Percentiles rank a stretch among this genome's conserved stretches.
Evolutionary conservation across 1,140 invertebrate genomes (phyloP).

Genomic region (Scaptomyza hsui): DNA sequence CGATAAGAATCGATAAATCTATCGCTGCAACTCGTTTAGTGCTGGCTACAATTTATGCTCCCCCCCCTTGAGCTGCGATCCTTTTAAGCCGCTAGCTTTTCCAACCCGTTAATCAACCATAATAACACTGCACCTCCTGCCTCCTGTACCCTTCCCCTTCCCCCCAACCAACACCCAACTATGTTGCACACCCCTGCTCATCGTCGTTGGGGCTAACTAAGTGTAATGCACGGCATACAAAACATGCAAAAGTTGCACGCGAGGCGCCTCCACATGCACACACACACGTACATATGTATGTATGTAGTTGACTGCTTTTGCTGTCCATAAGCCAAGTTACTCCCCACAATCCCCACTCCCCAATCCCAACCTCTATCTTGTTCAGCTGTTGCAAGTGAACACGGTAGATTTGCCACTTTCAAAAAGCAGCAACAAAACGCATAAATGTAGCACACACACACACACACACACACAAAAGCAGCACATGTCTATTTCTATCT

Average conservation of each 20-base stretch:
- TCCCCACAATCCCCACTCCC: background rate
- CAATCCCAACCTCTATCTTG: background rate
- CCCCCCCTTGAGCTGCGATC: conserved; percentile 15
- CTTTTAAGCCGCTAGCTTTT: conserved; percentile 31
- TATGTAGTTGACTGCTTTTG: background rate
- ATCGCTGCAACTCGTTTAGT: conserved; percentile 1
- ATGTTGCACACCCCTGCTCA: background rate
- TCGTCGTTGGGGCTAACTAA: conserved; percentile 14
- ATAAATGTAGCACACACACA: conserved; percentile 61
- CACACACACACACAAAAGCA: conserved; percentile 36
- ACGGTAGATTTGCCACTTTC: conserved; percentile 63
- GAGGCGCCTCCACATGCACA: conserved; percentile 13
- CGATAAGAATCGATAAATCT: conserved; percentile 39
- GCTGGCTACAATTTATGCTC: conserved; percentile 9
- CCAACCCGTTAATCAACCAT: conserved; percentile 32
- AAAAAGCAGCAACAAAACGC: conserved; percentile 67
- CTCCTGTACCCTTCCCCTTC: background rate
- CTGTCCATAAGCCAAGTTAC: conserved; percentile 25
- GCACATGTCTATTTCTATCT: conserved; percentile 2
- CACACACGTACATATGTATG: background rate
- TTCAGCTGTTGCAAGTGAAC: conserved; percentile 36
- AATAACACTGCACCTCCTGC: conserved; percentile 11
- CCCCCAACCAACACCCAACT: background rate
- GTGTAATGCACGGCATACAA: conserved; percentile 52
- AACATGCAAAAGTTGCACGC: conserved; percentile 56